Evolutionary conservation across 2,888 invertebrate genomes (phyloP).

Genomic region (Helicoverpa assulta): DNA sequence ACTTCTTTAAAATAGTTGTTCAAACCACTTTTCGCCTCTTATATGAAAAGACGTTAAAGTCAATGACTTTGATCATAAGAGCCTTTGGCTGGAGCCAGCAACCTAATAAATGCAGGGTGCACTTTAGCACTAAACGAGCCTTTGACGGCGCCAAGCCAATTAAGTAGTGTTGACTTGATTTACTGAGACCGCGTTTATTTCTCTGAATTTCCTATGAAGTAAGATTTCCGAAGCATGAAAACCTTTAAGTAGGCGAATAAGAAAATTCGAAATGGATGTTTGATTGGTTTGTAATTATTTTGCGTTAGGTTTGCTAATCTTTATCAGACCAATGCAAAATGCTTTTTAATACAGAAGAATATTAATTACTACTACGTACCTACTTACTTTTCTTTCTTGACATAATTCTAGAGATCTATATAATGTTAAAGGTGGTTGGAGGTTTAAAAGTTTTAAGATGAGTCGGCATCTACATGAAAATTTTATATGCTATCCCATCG

Average conservation of each 20-base stretch:
- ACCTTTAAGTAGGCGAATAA: conserved; percentile 29
- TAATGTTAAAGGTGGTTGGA: too few relatives aligned
- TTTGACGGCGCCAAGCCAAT: conserved; percentile 47
- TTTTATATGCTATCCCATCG: too few relatives aligned
- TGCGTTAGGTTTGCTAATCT: too few relatives aligned
- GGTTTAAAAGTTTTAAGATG: too few relatives aligned
- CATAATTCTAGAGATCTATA: too few relatives aligned
- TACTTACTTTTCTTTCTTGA: too few relatives aligned
- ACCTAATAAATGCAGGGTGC: conserved; percentile 44
- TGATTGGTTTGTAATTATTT: neutral
- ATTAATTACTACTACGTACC: too few relatives aligned
- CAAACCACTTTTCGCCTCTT: conserved; percentile 14
- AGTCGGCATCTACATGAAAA: too few relatives aligned
- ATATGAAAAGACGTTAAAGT: conserved; percentile 18
- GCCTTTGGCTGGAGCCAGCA: conserved; percentile 18
- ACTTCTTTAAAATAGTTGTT: conserved; percentile 15
- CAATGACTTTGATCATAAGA: conserved; percentile 17
- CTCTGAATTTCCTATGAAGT: neutral
- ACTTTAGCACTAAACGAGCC: conserved; percentile 46
- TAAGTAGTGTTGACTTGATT: conserved; percentile 27
- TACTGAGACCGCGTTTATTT: conserved; percentile 13
- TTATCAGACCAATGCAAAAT: too few relatives aligned
- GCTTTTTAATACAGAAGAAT: too few relatives aligned
- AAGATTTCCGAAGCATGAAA: conserved; percentile 18
- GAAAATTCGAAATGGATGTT: conserved; percentile 22